Evolutionary conservation across 2,113 vertebrate genomes (phyloP).

Genomic region (Sorex fumeus): DNA sequence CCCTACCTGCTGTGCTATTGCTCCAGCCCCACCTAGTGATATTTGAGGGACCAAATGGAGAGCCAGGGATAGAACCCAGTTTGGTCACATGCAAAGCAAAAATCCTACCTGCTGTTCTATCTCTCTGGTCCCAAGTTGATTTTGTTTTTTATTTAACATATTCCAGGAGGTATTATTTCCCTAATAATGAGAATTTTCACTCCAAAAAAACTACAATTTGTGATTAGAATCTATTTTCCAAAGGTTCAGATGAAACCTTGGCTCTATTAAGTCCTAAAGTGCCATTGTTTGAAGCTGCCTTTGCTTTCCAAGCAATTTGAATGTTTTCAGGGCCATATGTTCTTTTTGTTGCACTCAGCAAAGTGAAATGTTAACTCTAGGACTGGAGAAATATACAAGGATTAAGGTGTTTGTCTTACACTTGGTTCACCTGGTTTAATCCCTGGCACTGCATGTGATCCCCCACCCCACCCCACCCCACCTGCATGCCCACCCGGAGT

Average conservation of each 20-base stretch:
- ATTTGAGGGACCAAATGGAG: no score
- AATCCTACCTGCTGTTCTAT: no score
- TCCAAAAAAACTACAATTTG: neutral
- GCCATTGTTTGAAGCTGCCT: constrained; percentile 5
- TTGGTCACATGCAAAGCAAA: no score
- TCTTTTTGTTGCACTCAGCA: neutral
- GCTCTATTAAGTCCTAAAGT: constrained; percentile 2
- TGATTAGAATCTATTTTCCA: constrained; percentile 7
- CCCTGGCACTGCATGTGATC: no score
- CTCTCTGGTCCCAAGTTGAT: no score
- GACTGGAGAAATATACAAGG: neutral
- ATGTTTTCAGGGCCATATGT: constrained; percentile 10
- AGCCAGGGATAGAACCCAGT: no score
- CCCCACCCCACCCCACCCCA: no score
- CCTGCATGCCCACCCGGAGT: no score
- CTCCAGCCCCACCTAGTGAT: no score
- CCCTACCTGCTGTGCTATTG: no score
- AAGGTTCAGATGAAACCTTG: neutral
- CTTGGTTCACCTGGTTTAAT: no score
- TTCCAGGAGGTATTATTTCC: neutral
- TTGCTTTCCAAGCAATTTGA: constrained; percentile 27
- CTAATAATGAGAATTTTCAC: constrained; percentile 4
- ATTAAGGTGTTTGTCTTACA: no score
- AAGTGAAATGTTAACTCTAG: neutral
- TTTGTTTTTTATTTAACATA: neutral